Evolutionary conservation across 2,113 vertebrate species (phyloP).

Genomic region (Smithornis capensis): DNA sequence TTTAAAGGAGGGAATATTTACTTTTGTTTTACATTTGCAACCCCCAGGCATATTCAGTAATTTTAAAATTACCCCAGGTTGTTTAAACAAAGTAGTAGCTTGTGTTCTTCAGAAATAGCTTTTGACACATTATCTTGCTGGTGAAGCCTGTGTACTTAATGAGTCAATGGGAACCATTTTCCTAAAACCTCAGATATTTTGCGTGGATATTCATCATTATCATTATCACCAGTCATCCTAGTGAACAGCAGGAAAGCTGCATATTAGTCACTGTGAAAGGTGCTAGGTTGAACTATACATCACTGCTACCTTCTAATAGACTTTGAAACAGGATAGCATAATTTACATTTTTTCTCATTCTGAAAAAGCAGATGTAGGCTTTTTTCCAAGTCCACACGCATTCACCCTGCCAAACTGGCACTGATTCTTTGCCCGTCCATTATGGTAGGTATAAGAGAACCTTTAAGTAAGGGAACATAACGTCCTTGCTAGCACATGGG

Average conservation of each 20-base stretch:
- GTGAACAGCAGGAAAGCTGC: conserved; percentile 46
- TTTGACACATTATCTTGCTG: conserved; percentile 4
- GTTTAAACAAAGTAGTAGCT: conserved; percentile 34
- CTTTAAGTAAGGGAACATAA: neutral
- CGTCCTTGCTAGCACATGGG: neutral
- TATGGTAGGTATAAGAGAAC: fast-evolving
- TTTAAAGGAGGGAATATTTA: conserved; percentile 23
- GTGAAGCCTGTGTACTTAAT: conserved; percentile 38
- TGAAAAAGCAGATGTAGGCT: conserved; percentile 6
- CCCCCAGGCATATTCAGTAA: neutral
- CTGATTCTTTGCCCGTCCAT: neutral
- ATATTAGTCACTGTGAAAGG: conserved; percentile 72
- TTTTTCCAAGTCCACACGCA: neutral
- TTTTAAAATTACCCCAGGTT: conserved; percentile 21
- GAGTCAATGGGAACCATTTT: conserved; percentile 49
- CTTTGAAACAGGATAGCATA: conserved; percentile 19
- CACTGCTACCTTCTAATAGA: conserved; percentile 58
- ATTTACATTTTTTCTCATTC: neutral
- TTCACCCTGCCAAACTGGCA: neutral
- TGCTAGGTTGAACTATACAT: conserved; percentile 46
- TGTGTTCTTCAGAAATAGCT: conserved; percentile 32
- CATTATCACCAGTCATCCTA: conserved; percentile 55
- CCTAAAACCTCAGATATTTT: conserved; percentile 31
- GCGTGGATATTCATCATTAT: conserved; percentile 68
- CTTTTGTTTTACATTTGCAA: conserved; percentile 36